Percentiles rank a stretch among this genome's conserved stretches.
Evolutionary conservation across 2,797 vertebrate genomes (phyloP).

Genomic region (Harpagifer antarcticus): DNA sequence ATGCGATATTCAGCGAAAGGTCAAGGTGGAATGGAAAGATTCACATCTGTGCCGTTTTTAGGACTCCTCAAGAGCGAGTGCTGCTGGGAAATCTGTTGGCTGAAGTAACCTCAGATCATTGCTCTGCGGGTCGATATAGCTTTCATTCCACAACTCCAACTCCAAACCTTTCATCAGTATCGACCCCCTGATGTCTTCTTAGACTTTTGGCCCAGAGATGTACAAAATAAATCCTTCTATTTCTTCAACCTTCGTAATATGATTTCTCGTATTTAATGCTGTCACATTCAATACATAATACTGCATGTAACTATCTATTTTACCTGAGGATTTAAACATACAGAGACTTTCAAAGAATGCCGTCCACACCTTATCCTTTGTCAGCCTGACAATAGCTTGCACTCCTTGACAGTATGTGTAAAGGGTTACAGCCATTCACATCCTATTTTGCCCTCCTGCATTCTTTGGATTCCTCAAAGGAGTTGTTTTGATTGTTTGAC

Average conservation of each 20-base stretch:
- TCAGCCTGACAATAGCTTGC: slow-evolving; percentile 1
- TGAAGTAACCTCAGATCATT: slow-evolving; percentile 64
- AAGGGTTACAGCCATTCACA: slow-evolving; percentile 3
- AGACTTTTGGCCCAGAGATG: slow-evolving; percentile 19
- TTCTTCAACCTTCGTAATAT: slow-evolving; percentile 27
- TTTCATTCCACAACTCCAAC: slow-evolving; percentile 57
- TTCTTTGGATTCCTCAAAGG: slow-evolving; percentile 40
- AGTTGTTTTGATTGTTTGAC: slow-evolving; percentile 1
- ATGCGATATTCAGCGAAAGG: slow-evolving; percentile 78
- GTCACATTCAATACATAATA: slow-evolving; percentile 10
- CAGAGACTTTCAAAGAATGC: slow-evolving; percentile 15
- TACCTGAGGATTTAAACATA: background rate
- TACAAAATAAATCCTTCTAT: slow-evolving; percentile 6
- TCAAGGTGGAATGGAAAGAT: slow-evolving; percentile 80
- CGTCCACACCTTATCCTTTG: slow-evolving; percentile 17
- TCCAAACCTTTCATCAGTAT: slow-evolving; percentile 42
- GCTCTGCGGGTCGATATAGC: slow-evolving; percentile 60
- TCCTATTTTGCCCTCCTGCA: slow-evolving; percentile 10
- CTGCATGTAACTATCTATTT: slow-evolving; percentile 4
- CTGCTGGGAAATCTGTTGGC: slow-evolving; percentile 73
- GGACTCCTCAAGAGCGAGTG: slow-evolving; percentile 61
- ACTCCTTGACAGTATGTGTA: background rate
- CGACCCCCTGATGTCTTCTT: slow-evolving; percentile 49
- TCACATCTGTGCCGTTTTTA: slow-evolving; percentile 71
- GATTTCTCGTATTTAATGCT: slow-evolving; percentile 25